Evolutionary conservation across 2,888 invertebrate genomes (phyloP), one percentile per base, ranked within the genome.

Genomic region (Pilophorus perplexus): DNA sequence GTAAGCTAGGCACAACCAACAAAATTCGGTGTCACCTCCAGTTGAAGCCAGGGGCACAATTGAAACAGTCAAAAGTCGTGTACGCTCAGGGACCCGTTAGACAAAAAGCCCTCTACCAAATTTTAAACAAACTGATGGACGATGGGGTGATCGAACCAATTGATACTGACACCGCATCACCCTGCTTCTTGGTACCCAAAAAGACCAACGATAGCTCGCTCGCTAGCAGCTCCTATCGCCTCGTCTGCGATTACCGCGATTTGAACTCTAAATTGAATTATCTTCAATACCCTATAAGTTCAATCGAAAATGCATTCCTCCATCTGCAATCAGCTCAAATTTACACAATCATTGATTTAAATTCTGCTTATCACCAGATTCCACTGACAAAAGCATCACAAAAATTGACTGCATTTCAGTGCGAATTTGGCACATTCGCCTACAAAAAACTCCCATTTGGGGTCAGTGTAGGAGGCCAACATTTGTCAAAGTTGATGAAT

Each of bases 191-290:
- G 8, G 55, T 50, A 6, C 33, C 46, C 5, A 64, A 64, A 48
- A 50, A 33, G 28, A 14, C 10, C n/a, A 10, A 20, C 8, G 28
- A 46, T 6, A 46, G 4, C 4, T 4, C 14, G 20, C 6, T 5
- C 8, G 6, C 3, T 12, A 5, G 23, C 2, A 6, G 33, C 37
- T 5, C 20, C 20, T 4, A 33, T 6, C 68, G 72, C 18, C 38
- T 72, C 6, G 72, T 70, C 4, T 54, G 69, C 0, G 72, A 73
- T 52, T 73, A 69, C 33, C 64, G 64, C 8, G 55, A 64, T 12
- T 22, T 66, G 42, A 68, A 59, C 25, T 16, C 23, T 27, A 46
- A 18, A 1, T 18, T 68, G 1, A 38, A 28, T 12, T 55, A 57
- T 22, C 44, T 55, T 2, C 46, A 52, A 3, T 57, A 44, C 12